Conservation (phyloP, 2,888 invertebrate species). For the Synanthedon andrenaeformis region DNA sequence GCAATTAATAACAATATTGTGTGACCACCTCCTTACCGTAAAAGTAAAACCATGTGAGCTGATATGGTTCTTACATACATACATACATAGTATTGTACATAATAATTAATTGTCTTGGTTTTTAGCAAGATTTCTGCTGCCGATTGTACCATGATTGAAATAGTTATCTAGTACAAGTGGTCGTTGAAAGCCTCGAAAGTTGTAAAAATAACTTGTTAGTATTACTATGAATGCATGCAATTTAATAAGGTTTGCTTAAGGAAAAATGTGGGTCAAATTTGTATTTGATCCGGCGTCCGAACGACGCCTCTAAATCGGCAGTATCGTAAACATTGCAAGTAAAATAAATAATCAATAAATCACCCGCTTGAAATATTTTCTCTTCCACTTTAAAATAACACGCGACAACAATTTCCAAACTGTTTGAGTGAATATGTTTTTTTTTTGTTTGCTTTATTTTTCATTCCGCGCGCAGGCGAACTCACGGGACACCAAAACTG, state of each 20-base stretch:
- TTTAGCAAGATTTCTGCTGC: too few species aligned
- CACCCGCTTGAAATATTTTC: constrained; percentile 43
- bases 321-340: constrained; percentile 31
- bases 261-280: constrained; percentile 9
- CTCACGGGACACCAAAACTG: constrained; percentile 22
- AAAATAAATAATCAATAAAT: constrained; percentile 48
- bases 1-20: too few species aligned
- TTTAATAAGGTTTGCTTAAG: not conserved
- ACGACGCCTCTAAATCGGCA: constrained; percentile 8
- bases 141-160: too few species aligned
- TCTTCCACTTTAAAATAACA: constrained; percentile 39
- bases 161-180: too few species aligned
- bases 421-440: constrained; percentile 9
- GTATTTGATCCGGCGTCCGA: constrained; percentile 13
- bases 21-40: too few species aligned
- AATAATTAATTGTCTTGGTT: too few species aligned
- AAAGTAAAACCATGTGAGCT: too few species aligned
- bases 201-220: too few species aligned
- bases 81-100: too few species aligned
- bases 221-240: too few species aligned
- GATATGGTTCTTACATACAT: too few species aligned
- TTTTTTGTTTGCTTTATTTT: constrained; percentile 2
- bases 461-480: constrained; percentile 13
- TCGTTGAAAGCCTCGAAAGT: too few species aligned
- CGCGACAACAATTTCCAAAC: constrained; percentile 20